A percentile compares a stretch with the other conserved stretches of the same genome.
phyloP scores from a whole-genome alignment of 1,140 invertebrate genomes.

The Cepaea nemoralis region DNA sequence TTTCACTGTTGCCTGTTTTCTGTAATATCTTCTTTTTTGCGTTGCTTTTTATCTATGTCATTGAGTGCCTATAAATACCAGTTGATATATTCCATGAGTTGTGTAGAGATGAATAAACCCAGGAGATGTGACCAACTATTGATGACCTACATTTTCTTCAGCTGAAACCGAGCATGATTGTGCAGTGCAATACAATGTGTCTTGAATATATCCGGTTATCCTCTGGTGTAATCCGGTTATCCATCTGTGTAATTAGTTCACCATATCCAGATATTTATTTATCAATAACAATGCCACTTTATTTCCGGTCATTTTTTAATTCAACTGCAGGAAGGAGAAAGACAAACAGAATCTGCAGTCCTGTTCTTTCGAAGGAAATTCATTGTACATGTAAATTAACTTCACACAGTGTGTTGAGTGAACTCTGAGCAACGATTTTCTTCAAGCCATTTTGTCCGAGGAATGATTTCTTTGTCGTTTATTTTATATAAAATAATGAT shows the following conservation, averaged over 20 bases:
- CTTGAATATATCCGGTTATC: background rate
- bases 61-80: no score
- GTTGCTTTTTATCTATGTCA: no score
- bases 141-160: no score
- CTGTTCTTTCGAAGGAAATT: background rate
- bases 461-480: background rate
- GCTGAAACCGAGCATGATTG: background rate
- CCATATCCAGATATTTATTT: background rate
- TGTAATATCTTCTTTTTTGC: no score
- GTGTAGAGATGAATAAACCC: no score
- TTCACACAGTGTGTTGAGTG: background rate
- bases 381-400: background rate
- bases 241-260: background rate
- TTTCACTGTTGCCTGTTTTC: no score
- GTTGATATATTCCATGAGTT: no score
- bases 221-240: no score
- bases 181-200: background rate
- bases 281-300: background rate
- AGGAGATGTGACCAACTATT: no score
- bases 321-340: background rate
- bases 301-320: background rate
- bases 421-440: background rate
- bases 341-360: no score
- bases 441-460: background rate
- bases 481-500: background rate